These are phyloP conservation scores for Ondatra zibethicus DNA, from an alignment of 2,113 vertebrate genomes.

Conservation along the genomic window DNA sequence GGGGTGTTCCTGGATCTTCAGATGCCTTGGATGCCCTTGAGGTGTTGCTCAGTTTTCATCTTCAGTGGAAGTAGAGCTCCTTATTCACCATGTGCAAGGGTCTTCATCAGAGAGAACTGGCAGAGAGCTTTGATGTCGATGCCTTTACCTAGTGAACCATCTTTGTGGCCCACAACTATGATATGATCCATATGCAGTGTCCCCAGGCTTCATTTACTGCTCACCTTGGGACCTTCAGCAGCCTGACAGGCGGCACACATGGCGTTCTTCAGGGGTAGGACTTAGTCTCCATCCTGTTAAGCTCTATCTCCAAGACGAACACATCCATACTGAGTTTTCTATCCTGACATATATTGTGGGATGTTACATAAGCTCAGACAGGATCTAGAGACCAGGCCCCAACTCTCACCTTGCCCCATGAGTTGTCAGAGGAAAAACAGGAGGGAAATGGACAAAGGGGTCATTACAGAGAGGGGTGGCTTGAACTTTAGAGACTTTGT, in stretches of 20 bases:
- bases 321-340: neutral
- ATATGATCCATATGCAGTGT: neutral
- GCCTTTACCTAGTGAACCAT: neutral
- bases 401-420: neutral
- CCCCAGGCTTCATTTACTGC: neutral
- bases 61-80: neutral
- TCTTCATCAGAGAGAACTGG: neutral
- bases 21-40: neutral
- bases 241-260: too few relatives aligned
- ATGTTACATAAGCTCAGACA: neutral
- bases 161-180: too few relatives aligned
- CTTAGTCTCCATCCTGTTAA: neutral
- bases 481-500: neutral
- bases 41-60: neutral
- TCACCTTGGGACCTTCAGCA: neutral
- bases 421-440: neutral
- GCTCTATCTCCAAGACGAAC: neutral
- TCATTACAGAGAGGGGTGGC: neutral
- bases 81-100: neutral
- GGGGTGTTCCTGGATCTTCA: neutral
- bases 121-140: neutral
- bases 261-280: neutral
- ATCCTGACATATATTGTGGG: neutral
- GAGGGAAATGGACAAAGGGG: neutral
- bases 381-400: neutral